Evolutionary conservation across 2,797 vertebrate species (phyloP), one percentile per base, ranked within the genome.

Genomic region (Urocyon cinereoargenteus): DNA sequence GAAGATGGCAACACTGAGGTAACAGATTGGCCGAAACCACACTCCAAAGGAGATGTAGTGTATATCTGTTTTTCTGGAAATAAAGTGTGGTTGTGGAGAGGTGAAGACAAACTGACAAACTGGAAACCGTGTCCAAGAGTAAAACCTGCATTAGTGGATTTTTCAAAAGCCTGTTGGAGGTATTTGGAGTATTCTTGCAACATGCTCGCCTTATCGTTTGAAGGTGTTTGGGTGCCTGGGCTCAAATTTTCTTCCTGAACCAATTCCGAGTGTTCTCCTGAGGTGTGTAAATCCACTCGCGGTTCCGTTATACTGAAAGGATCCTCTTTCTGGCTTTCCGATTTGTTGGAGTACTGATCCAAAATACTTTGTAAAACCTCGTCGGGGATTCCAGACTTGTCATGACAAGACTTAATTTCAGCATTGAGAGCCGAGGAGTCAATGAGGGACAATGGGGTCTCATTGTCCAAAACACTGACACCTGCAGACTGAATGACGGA

Each of bases 131-230:
- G 99, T 86, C 99, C 99, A 82, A 99, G 99, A 97, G 99, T 98
- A 98, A 99, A 99, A 97, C 99, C 99, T 95, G 99, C 99, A 75
- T 99, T 99, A 95, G 99, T 99, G 98, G 99, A 99, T 98, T 99
- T 99, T 98, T 99, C 99, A 98, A 99, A 99, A 96, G 99, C 99
- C 98, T 99, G 99, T 82, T 99, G 99, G 98, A 99, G 99, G 98
- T 99, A 99, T 98, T 99, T 99, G 2, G 99, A 99, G 98, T 99
- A 99, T 98, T 99, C 99, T 87, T 99, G 99, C 99, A 99, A 99
- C 98, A 99, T 99, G 57, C 98, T 99, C 0, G 99, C 99, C 98
- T 99, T 99, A 98, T 99, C 99, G 3, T 99, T 99, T 51, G 99
- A 98, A 90, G 99, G 98, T 16, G 99, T 99, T n/a, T 99, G 98